These are phyloP conservation scores for Pemphredon lugubris DNA, from an alignment of 2,888 invertebrate species.

Conservation along the genomic window DNA sequence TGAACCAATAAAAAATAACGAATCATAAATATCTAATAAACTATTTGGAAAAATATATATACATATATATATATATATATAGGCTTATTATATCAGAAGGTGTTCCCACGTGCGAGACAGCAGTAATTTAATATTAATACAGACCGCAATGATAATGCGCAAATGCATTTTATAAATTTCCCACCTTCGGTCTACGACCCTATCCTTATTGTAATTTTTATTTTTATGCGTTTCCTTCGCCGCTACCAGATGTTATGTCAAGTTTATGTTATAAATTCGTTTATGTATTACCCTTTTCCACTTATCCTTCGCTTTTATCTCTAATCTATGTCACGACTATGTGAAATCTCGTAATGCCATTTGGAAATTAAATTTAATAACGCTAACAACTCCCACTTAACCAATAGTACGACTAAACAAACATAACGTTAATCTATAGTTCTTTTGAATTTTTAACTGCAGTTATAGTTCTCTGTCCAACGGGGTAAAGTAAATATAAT, in stretches of 20 bases:
- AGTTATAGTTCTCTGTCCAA: no score
- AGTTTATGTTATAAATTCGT: slow-evolving; percentile 47
- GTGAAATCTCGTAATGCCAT: not conserved
- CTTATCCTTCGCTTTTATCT: slow-evolving; percentile 4
- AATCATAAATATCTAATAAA: no score
- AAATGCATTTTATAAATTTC: slow-evolving; percentile 13
- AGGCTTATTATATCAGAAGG: no score
- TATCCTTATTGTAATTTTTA: slow-evolving; percentile 24
- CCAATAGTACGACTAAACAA: slow-evolving; percentile 36
- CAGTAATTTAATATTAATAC: slow-evolving; percentile 5
- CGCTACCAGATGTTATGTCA: slow-evolving; percentile 15
- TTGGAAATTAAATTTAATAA: slow-evolving; percentile 19
- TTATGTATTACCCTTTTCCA: slow-evolving; percentile 31
- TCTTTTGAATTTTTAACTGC: slow-evolving; percentile 6
- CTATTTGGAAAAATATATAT: no score
- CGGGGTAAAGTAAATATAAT: no score
- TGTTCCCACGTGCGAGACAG: no score
- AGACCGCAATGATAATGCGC: slow-evolving; percentile 4
- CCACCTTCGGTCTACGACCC: slow-evolving; percentile 2
- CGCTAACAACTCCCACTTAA: no score
- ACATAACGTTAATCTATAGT: slow-evolving; percentile 26
- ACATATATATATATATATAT: no score
- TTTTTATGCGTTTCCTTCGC: slow-evolving; percentile 7
- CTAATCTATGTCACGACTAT: slow-evolving; percentile 9
- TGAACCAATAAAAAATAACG: no score